phyloP scores from a whole-genome alignment of 1,140 invertebrate genomes.

The Diorhabda carinulata region DNA sequence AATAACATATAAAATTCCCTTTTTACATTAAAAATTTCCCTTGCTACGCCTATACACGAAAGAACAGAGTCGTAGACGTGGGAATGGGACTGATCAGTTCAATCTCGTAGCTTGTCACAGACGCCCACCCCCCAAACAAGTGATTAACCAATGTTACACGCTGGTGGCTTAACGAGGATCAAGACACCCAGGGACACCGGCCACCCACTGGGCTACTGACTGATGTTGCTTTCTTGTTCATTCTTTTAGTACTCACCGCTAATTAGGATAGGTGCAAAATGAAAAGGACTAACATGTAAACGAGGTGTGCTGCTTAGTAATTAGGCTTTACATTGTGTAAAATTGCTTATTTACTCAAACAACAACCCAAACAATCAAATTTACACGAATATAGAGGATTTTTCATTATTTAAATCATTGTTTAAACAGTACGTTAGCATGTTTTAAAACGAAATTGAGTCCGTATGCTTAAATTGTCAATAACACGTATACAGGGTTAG shows the following conservation, averaged over 20 bases:
- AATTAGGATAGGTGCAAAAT: conserved; percentile 6
- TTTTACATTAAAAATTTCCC: no score
- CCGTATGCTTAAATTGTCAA: no score
- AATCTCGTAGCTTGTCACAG: neutral
- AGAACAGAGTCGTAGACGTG: conserved; percentile 4
- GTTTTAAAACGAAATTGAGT: no score
- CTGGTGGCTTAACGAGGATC: conserved; percentile 26
- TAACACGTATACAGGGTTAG: no score
- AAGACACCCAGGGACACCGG: conserved; percentile 21
- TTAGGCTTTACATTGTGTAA: neutral
- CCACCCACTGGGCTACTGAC: conserved; percentile 13
- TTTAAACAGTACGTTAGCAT: no score
- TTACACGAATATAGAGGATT: no score
- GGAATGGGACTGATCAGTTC: conserved; percentile 3
- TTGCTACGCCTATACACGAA: neutral
- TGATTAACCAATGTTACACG: conserved; percentile 28
- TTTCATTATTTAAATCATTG: no score
- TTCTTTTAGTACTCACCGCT: neutral
- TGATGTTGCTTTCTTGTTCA: conserved; percentile 19
- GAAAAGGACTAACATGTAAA: neutral
- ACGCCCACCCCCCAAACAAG: conserved; percentile 12
- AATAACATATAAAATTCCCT: no score
- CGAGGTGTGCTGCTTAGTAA: neutral
- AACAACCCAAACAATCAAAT: no score
- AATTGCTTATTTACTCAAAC: no score